Conservation (phyloP, 2,113 vertebrate genomes). For the Macquaria australasica region DNA sequence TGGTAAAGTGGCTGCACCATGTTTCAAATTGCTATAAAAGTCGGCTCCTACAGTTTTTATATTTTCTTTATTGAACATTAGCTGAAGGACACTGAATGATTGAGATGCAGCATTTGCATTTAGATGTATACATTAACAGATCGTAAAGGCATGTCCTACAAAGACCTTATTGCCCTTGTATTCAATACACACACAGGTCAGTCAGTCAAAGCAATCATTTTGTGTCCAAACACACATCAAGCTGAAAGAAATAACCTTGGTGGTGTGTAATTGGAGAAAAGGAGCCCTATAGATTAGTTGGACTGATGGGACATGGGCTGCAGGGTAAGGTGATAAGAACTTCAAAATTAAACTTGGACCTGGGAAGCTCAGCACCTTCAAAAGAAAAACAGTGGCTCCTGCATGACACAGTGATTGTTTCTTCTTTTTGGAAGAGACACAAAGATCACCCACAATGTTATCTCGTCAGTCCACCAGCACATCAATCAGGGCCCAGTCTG, state of each 20-base stretch:
- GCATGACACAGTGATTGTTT: conserved; percentile 74
- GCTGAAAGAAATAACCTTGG: conserved; percentile 72
- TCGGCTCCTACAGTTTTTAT: not conserved
- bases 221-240: conserved; percentile 39
- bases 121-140: conserved; percentile 16
- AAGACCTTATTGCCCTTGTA: conserved; percentile 32
- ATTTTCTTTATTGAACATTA: not conserved
- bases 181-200: conserved; percentile 43
- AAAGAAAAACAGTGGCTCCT: conserved; percentile 69
- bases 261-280: conserved; percentile 61
- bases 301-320: conserved; percentile 71
- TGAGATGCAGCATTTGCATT: conserved; percentile 40
- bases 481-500: conserved; percentile 82
- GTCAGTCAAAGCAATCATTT: conserved; percentile 50
- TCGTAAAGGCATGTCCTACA: conserved; percentile 31
- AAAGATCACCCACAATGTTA: conserved; percentile 85
- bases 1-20: not conserved
- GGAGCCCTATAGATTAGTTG: conserved; percentile 70
- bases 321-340: conserved; percentile 78
- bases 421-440: conserved; percentile 64
- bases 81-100: conserved; percentile 13
- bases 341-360: conserved; percentile 76
- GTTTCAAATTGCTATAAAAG: not conserved
- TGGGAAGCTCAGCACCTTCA: conserved; percentile 42
- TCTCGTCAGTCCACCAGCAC: conserved; percentile 79